Conservation (phyloP, 92 coral and sea anemone genomes). For the Plumapathes pennacea region DNA sequence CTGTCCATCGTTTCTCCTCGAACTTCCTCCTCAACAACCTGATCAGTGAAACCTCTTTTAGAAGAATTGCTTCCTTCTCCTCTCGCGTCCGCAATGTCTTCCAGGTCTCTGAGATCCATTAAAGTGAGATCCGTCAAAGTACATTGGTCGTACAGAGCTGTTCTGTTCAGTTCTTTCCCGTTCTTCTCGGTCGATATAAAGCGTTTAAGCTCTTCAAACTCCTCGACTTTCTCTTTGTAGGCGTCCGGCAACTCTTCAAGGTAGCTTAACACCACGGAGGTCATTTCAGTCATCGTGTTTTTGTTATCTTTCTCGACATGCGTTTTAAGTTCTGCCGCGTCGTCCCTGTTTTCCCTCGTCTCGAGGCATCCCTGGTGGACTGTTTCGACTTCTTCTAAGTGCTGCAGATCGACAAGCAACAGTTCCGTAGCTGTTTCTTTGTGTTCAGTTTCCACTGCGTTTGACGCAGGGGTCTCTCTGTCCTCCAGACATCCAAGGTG, state of each 20-base stretch:
- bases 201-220: slow-evolving; percentile 29
- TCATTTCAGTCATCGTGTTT: slow-evolving; percentile 66
- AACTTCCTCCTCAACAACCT: slow-evolving; percentile 16
- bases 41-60: too few species aligned
- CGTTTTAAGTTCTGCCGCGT: background rate
- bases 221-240: slow-evolving; percentile 34
- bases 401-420: slow-evolving; percentile 37
- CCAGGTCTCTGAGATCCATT: slow-evolving; percentile 46
- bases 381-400: slow-evolving; percentile 59
- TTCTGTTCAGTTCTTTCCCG: too few species aligned
- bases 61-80: too few species aligned
- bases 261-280: slow-evolving; percentile 58
- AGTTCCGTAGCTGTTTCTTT: too few species aligned
- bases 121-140: slow-evolving; percentile 48
- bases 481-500: slow-evolving; percentile 15
- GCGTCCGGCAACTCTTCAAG: slow-evolving; percentile 55
- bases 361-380: slow-evolving; percentile 29
- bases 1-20: slow-evolving; percentile 13
- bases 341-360: slow-evolving; percentile 6
- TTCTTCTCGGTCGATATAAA: slow-evolving; percentile 10
- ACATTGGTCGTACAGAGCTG: slow-evolving; percentile 12
- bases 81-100: too few species aligned
- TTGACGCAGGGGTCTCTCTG: background rate
- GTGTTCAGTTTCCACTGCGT: too few species aligned
- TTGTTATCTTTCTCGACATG: background rate